Conservation (phyloP, 1,140 invertebrate genomes). For the Bombus ignitus region DNA sequence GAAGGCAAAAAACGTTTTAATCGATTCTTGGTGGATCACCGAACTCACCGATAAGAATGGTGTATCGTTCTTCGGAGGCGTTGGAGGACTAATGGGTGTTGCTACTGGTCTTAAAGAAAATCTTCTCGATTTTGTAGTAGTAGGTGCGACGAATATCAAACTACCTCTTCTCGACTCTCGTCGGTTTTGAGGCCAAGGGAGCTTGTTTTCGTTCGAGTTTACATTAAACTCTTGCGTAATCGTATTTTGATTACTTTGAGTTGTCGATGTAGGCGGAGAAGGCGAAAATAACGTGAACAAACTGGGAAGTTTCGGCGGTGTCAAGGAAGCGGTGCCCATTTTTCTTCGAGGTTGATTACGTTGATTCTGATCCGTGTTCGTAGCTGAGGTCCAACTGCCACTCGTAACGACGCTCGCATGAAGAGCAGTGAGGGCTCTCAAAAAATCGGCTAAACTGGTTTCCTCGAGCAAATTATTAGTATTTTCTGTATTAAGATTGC, state of each 20-base stretch:
- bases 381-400: slow-evolving; percentile 57
- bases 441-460: slow-evolving; percentile 89
- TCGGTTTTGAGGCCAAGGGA: slow-evolving; percentile 58
- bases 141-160: slow-evolving; percentile 33
- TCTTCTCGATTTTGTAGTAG: slow-evolving; percentile 66
- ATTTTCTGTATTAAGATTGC: slow-evolving; percentile 68
- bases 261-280: slow-evolving; percentile 45
- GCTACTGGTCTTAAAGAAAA: slow-evolving; percentile 81
- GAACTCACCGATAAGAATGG: slow-evolving; percentile 68
- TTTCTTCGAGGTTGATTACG: slow-evolving; percentile 80
- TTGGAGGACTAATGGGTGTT: slow-evolving; percentile 67
- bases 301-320: slow-evolving; percentile 80
- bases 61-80: slow-evolving; percentile 64
- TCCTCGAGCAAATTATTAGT: slow-evolving; percentile 87
- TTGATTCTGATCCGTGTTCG: not conserved
- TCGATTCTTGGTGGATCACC: not conserved
- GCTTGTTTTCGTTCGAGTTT: not conserved
- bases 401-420: slow-evolving; percentile 79
- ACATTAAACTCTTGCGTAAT: slow-evolving; percentile 53
- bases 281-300: slow-evolving; percentile 78
- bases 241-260: slow-evolving; percentile 73
- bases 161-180: slow-evolving; percentile 63
- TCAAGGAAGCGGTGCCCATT: slow-evolving; percentile 83
- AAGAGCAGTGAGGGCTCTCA: slow-evolving; percentile 87
- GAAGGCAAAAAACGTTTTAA: not conserved